These are phyloP conservation scores for Cynoglossus semilaevis DNA, from an alignment of 2,113 vertebrate genomes.

Conservation along the genomic window DNA sequence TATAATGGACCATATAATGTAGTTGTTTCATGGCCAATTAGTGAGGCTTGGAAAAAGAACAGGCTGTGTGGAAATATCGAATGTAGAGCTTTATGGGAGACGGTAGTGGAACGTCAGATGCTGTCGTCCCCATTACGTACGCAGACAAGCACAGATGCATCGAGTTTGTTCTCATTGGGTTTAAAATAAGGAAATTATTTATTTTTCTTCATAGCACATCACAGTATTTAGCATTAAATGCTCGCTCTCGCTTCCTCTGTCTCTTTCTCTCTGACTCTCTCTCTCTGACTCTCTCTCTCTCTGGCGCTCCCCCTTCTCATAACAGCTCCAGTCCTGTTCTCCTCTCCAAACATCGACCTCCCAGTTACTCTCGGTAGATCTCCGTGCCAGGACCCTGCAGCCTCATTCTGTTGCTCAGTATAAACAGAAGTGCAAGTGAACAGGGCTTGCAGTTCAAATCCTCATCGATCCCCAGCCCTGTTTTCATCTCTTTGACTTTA, in stretches of 20 bases:
- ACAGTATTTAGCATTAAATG: constrained; percentile 52
- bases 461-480: constrained; percentile 43
- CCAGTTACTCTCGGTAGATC: constrained; percentile 59
- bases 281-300: background rate
- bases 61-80: constrained; percentile 10
- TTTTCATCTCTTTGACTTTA: constrained; percentile 31
- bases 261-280: background rate
- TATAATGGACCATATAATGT: constrained; percentile 19
- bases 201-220: no score
- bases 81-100: background rate
- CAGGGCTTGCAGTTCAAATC: constrained; percentile 58
- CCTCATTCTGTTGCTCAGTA: constrained; percentile 51
- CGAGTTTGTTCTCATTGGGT: constrained; percentile 21
- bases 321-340: constrained; percentile 44
- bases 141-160: constrained; percentile 2
- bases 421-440: constrained; percentile 55
- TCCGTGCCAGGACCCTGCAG: constrained; percentile 55
- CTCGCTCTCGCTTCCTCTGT: constrained; percentile 17
- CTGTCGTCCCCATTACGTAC: background rate
- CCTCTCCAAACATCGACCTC: constrained; percentile 38
- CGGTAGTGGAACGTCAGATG: background rate
- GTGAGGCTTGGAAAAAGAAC: constrained; percentile 13
- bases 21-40: constrained; percentile 20
- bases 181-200: constrained; percentile 4
- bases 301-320: constrained; percentile 40